Percentiles rank a stretch among this genome's conserved stretches.
Evolutionary conservation across 2,888 invertebrate genomes (phyloP).

Genomic region (Cloeon dipterum): DNA sequence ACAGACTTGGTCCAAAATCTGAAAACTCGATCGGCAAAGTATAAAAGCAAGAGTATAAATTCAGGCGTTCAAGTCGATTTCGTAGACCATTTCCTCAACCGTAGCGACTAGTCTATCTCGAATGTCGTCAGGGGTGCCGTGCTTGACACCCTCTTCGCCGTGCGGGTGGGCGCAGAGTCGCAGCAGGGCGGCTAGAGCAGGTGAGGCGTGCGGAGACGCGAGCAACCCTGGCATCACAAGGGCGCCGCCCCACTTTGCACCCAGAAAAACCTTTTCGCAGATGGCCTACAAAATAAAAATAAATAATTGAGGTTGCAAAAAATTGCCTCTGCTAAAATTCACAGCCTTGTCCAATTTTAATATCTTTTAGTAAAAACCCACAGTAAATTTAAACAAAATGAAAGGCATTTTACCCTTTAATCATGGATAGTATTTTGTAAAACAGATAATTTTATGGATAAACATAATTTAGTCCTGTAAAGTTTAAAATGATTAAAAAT

Average conservation of each 20-base stretch:
- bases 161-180: constrained; percentile 25
- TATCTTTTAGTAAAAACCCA: no score
- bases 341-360: no score
- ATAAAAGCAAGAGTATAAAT: no score
- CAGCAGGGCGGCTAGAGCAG: constrained; percentile 28
- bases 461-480: no score
- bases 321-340: no score
- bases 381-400: no score
- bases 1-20: no score
- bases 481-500: not conserved
- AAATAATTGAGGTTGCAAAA: no score
- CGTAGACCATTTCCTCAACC: not conserved
- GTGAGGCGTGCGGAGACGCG: constrained; percentile 32
- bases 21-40: no score
- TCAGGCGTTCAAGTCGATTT: not conserved
- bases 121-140: constrained; percentile 2
- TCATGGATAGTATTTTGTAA: no score
- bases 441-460: no score
- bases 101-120: constrained; percentile 1
- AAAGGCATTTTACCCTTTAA: no score
- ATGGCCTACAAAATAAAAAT: constrained; percentile 27
- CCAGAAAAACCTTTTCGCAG: constrained; percentile 38
- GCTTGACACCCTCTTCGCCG: constrained; percentile 1
- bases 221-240: constrained; percentile 34
- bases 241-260: constrained; percentile 27